Base-by-base conservation (phyloP, 2,113 vertebrate species). In the Tupaia tana region DNA sequence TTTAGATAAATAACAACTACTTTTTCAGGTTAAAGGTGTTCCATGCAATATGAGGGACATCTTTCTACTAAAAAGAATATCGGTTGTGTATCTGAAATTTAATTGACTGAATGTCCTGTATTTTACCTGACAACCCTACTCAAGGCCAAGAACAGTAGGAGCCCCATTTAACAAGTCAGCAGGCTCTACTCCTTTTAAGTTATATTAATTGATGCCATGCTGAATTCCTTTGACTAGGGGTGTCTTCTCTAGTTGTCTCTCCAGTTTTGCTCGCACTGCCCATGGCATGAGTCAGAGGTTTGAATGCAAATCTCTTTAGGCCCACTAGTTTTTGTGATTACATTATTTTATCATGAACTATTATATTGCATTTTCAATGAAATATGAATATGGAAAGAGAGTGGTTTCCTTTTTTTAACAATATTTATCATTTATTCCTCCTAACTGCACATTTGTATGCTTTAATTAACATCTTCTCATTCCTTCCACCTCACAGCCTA, bases 81-180 rank as follows among this genome's bases (percentile, higher is more conserved):
- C 58, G 24, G 78, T 63, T 66, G 20, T 70, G 95, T 59, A 64
- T 66, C 16, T 87, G 67, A 91, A 80, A 43, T 91, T 96, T 73
- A 73, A 63, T 31, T 56, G 19, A 20, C 14, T 90, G n/a, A 7
- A 9, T 56, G 12, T 58, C 64, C 12, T 70, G 4, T 34, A 73
- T 64, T 83, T 91, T 66, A 56, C 22, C 59, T 27, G 69, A 7
- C 14, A 88, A 79, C 5, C 29, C 12, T 74, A 24, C 2, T 86
- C 25, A 25, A 56, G 84, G 84, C 25, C n/a, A 86, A 31, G 75
- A 66, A 67, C 31, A 59, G 43, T 52, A 22, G 56, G 34, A 71
- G n/a, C 64, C 9, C 58, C 66, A 43, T 59, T 79, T 85, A 90
- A 80, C 66, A 85, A 73, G 74, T 25, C 25, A 67, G 0, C 6